A percentile compares a stretch with the other conserved stretches of the same genome.
These are phyloP conservation scores for Bolinopsis microptera DNA, from an alignment of 37 sponge, comb jelly and placozoan species.

Conservation along the genomic window DNA sequence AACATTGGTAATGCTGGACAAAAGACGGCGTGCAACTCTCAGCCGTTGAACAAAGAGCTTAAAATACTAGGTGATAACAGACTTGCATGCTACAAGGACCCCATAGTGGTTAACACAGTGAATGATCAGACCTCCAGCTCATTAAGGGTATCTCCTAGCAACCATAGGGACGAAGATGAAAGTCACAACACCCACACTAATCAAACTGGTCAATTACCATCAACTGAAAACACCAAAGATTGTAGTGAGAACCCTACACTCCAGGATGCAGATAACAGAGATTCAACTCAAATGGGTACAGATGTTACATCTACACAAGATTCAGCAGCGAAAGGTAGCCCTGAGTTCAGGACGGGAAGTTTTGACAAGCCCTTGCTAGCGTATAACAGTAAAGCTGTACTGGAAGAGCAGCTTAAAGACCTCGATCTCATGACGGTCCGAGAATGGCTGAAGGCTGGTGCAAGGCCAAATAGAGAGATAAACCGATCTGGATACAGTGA, in stretches of 20 bases:
- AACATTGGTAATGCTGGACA: neutral
- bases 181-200: neutral
- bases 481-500: neutral
- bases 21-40: neutral
- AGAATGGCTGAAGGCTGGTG: neutral
- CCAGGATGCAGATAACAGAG: neutral
- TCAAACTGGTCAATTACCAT: neutral
- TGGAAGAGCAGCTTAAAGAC: neutral
- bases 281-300: no score
- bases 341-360: neutral
- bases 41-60: neutral
- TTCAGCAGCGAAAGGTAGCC: neutral
- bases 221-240: neutral
- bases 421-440: neutral
- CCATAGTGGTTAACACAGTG: no score
- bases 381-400: neutral
- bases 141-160: neutral
- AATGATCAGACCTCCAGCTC: neutral
- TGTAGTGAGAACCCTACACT: neutral
- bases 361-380: conserved; percentile 19
- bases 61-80: neutral
- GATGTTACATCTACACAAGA: neutral
- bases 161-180: neutral
- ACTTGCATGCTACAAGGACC: neutral
- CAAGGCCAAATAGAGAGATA: neutral